Conservation (phyloP, 2,797 vertebrate species). For the Hemibagrus guttatus region DNA sequence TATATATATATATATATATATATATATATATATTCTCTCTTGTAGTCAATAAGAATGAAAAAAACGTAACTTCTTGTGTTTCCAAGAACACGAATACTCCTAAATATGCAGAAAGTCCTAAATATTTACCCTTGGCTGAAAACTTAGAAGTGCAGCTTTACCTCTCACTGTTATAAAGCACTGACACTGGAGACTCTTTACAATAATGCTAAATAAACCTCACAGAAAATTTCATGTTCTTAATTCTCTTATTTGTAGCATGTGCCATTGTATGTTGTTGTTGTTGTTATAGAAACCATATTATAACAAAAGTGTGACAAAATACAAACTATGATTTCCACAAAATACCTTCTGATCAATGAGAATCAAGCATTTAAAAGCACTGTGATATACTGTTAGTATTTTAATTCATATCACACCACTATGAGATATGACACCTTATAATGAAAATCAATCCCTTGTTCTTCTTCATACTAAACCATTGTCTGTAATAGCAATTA, state of each 20-base stretch:
- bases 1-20: too few species aligned
- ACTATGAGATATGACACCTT: not conserved
- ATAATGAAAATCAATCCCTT: not conserved
- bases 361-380: not conserved
- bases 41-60: not conserved
- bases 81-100: not conserved
- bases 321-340: not conserved
- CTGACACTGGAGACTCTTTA: not conserved
- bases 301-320: not conserved
- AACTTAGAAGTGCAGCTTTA: not conserved
- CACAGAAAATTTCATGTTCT: not conserved
- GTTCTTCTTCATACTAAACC: not conserved
- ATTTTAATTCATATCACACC: not conserved
- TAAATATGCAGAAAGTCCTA: not conserved
- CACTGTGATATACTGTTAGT: too few species aligned
- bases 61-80: not conserved
- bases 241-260: not conserved
- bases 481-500: not conserved
- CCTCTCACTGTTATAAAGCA: not conserved
- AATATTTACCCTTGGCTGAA: not conserved
- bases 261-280: not conserved
- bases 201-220: not conserved
- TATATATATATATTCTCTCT: too few species aligned
- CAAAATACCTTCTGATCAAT: not conserved
- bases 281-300: not conserved